phyloP scores from a whole-genome alignment of 2,113 vertebrate species.

The Balaeniceps rex region DNA sequence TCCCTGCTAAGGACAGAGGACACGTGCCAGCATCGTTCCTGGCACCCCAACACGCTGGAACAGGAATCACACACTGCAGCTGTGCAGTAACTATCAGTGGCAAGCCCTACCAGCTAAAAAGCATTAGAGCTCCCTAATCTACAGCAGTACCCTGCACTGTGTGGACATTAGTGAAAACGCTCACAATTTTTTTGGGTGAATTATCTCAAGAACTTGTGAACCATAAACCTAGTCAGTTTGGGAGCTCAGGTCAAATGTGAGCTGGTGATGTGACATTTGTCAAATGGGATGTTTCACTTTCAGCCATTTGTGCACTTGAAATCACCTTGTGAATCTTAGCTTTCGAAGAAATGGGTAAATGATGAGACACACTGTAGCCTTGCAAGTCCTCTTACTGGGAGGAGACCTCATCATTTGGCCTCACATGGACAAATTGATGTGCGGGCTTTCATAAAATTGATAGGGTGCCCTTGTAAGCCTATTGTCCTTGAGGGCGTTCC shows the following conservation, averaged over 20 bases:
- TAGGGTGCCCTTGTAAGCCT: not conserved
- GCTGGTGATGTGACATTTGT: not conserved
- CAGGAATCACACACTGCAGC: not conserved
- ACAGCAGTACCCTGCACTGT: not conserved
- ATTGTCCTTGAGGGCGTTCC: not conserved
- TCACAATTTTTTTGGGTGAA: not conserved
- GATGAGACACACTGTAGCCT: not conserved
- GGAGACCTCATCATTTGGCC: not conserved
- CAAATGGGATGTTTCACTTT: not conserved
- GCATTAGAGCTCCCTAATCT: not conserved
- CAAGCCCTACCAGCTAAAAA: not conserved
- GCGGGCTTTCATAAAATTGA: not conserved
- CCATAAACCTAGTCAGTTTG: not conserved
- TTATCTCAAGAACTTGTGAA: not conserved
- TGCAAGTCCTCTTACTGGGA: not conserved
- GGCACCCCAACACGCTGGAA: rapidly evolving
- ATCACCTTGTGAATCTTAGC: not conserved
- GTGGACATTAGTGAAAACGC: not conserved
- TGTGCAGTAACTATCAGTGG: not conserved
- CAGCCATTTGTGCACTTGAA: not conserved
- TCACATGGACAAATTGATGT: not conserved
- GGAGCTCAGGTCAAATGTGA: not conserved
- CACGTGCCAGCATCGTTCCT: rapidly evolving
- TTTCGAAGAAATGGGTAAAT: not conserved
- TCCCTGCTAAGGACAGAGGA: not conserved